Base-by-base conservation (phyloP, 2,113 vertebrate genomes). In the Vulpes ferrilata region DNA sequence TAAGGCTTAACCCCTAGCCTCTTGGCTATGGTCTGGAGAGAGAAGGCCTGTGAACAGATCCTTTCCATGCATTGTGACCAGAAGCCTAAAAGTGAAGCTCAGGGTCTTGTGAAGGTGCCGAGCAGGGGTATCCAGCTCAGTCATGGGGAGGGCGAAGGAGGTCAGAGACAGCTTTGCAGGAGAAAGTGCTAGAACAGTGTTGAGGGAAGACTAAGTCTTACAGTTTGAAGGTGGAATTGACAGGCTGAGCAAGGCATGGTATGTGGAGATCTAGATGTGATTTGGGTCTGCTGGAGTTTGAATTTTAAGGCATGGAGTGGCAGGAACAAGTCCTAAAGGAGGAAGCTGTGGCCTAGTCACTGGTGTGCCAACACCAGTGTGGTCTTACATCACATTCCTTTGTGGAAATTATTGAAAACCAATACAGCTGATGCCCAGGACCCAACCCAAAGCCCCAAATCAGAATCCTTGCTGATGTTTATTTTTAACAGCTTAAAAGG, bases 391-490 rank as follows among this genome's bases (percentile, higher is more conserved):
- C 74, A 80, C 27, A 80, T 64, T 71, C 6, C 64, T 73, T 86
- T 86, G 62, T 27, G 8, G 43, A 73, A 96, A 86, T 65, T 65
- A 67, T 48, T 65, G 32, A 69, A 92, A 64, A 67, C 25, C 67
- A 69, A 69, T 35, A 69, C 8, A 38, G 71, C 30, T 62, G 53
- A 64, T 65, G 23, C 12, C 57, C 27, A 32, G 35, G 43, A n/a
- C 20, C 83, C 3, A 78, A 59, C 13, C 7, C 22, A 48, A 43
- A 89, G 79, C 22, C 55, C 16, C 65, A 48, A 65, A 43, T 89
- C 35, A 92, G 69, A 88, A 85, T 74, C 57, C 17, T 48, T 96
- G 51, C 20, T 95, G n/a, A 93, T 78, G 25, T 96, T 23, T 87
- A 69, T 96, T 95, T 90, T 86, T 55, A 93, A 74, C n/a, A 59